These are phyloP conservation scores for Noctuana brunneofusca DNA, from an alignment of 2,888 invertebrate genomes.

Conservation along the genomic window DNA sequence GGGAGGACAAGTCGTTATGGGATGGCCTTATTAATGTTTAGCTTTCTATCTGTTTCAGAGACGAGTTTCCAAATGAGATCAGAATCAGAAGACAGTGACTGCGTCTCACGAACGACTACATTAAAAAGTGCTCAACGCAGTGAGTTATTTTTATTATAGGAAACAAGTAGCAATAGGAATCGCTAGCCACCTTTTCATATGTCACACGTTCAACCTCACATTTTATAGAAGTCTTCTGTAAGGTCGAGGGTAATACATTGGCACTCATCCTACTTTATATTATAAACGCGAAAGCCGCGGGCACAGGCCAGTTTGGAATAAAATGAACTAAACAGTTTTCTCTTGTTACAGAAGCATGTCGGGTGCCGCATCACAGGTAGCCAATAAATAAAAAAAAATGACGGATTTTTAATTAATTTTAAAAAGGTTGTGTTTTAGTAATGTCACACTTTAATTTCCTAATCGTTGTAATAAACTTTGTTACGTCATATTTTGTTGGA, in stretches of 20 bases:
- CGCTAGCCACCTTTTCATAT: no score
- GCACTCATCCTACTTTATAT: no score
- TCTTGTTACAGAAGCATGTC: background rate
- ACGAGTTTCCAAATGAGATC: conserved; percentile 80
- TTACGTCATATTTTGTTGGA: no score
- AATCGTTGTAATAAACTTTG: no score
- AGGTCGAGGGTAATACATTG: no score
- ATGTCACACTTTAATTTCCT: background rate
- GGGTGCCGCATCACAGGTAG: background rate
- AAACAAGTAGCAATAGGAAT: no score
- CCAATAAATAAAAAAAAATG: background rate
- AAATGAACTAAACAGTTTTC: background rate
- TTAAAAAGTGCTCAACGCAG: conserved; percentile 75
- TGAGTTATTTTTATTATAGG: conserved; percentile 46
- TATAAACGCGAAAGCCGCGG: no score
- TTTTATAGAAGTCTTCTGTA: background rate
- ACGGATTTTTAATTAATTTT: background rate
- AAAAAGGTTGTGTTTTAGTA: background rate
- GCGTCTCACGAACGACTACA: conserved; percentile 74
- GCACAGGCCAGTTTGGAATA: no score
- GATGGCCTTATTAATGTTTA: background rate
- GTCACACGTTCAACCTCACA: background rate
- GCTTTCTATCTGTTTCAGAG: conserved; percentile 55
- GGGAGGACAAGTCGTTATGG: no score
- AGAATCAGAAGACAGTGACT: conserved; percentile 79